Conservation (phyloP, 2,888 invertebrate species). For the Rutpela maculata region DNA sequence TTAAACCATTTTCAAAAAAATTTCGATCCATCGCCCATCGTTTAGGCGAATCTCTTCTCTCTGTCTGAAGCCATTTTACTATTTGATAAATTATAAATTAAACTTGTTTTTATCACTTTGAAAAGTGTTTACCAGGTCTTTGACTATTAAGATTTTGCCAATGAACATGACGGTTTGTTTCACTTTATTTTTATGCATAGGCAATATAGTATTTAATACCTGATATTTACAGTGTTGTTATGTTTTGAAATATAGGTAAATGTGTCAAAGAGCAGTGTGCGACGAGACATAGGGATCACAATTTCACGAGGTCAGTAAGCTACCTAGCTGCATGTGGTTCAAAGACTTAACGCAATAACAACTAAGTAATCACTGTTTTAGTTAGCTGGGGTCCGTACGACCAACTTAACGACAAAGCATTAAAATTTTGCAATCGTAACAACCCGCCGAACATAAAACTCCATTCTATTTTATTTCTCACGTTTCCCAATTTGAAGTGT, state of each 20-base stretch:
- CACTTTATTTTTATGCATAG: too few relatives aligned
- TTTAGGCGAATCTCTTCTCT: too few relatives aligned
- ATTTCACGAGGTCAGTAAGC: constrained; percentile 10
- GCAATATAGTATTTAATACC: background rate
- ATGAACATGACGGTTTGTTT: background rate
- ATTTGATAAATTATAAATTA: too few relatives aligned
- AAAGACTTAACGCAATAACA: constrained; percentile 58
- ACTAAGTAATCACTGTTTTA: constrained; percentile 69
- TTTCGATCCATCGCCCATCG: too few relatives aligned
- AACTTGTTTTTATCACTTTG: too few relatives aligned
- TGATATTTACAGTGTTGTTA: background rate
- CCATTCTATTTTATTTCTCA: constrained; percentile 63
- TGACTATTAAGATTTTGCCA: too few relatives aligned
- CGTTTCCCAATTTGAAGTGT: constrained; percentile 57
- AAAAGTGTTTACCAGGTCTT: too few relatives aligned
- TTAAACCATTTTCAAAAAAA: too few relatives aligned
- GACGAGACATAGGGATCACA: background rate
- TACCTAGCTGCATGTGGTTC: background rate
- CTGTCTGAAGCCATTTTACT: too few relatives aligned
- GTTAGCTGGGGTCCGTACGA: constrained; percentile 63
- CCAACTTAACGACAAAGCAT: constrained; percentile 67
- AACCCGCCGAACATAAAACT: constrained; percentile 65
- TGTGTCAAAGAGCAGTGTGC: background rate
- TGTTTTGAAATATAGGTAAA: constrained; percentile 7
- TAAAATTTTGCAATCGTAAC: constrained; percentile 70